Base-by-base conservation (phyloP, 2,888 invertebrate species). In the Drosophila nr. fundita region DNA sequence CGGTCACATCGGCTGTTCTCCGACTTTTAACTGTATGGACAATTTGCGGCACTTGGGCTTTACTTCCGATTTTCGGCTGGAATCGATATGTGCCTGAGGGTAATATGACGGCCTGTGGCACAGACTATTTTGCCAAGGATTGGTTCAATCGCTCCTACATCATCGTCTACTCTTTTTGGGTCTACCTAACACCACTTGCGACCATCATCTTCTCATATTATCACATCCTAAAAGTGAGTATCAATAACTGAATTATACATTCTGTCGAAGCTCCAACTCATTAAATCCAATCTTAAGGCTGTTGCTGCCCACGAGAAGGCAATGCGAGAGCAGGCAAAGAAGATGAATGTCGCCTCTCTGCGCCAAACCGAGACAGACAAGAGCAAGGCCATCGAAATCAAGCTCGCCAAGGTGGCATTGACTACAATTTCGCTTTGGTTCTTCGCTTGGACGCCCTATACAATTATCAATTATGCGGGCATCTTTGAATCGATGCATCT, bases 41-140 rank as follows among this genome's bases (percentile, higher is more conserved):
- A 1, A 94, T 94, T 82, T 94, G 95, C 48, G 83, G 94, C 4
- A 68, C 92, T 2, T 95, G 95, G 95, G 94, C 95, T 1, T 78
- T 94, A 32, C 86, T 94, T 5, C 95, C 95, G 0, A 90, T 95
- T 76, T 93, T 95, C 57, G 95, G 96, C 60, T 96, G 95, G 95
- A 95, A 95, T 87, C 93, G 94, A 80, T 96, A 95, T 90, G 95
- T 95, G 18, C 95, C 95, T 4, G 95, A 95, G 91, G 95, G 95
- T 7, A 95, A 95, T 86, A 95, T 95, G 94, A 95, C 95, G 0
- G 94, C 95, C 3, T 96, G 95, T 78, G 95, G 95, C 64, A 94
- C 94, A 7, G 95, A 95, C 79, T 95, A 94, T 82, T 92, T 95
- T 45, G 93, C 93, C 49, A 94, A 94, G 78, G 94, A 94, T 70